Percentiles rank a stretch among this genome's conserved stretches.
phyloP scores from a whole-genome alignment of 1,140 invertebrate species.

The Drosophila micromelanica region DNA sequence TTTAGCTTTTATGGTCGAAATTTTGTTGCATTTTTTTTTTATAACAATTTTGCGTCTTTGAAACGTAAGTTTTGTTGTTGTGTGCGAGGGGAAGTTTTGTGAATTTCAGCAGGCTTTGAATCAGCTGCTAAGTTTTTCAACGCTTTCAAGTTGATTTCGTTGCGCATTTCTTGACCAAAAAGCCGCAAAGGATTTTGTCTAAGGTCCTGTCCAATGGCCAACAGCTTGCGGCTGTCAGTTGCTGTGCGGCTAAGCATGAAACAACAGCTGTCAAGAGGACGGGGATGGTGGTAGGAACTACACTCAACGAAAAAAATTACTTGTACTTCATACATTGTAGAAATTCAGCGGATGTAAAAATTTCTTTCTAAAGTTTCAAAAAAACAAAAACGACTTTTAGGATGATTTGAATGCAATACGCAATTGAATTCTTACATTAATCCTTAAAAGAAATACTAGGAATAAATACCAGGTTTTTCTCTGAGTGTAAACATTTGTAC shows the following conservation, averaged over 20 bases:
- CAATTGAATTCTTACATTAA: too few species aligned
- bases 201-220: constrained; percentile 18
- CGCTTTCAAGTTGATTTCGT: constrained; percentile 72
- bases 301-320: background rate
- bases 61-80: constrained; percentile 1
- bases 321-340: too few species aligned
- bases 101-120: constrained; percentile 12
- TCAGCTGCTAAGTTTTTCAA: constrained; percentile 18
- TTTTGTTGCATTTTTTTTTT: constrained; percentile 30
- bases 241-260: constrained; percentile 49
- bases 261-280: constrained; percentile 17
- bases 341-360: background rate
- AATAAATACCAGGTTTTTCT: background rate
- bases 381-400: too few species aligned
- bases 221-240: constrained; percentile 25
- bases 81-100: constrained; percentile 32
- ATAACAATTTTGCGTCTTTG: constrained; percentile 18
- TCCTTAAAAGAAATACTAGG: too few species aligned
- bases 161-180: constrained; percentile 75
- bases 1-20: constrained; percentile 27
- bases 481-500: constrained; percentile 4
- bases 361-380: background rate
- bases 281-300: background rate
- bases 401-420: too few species aligned
- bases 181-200: constrained; percentile 70